Base-by-base conservation (phyloP, 2,888 invertebrate genomes). In the Labia minor region DNA sequence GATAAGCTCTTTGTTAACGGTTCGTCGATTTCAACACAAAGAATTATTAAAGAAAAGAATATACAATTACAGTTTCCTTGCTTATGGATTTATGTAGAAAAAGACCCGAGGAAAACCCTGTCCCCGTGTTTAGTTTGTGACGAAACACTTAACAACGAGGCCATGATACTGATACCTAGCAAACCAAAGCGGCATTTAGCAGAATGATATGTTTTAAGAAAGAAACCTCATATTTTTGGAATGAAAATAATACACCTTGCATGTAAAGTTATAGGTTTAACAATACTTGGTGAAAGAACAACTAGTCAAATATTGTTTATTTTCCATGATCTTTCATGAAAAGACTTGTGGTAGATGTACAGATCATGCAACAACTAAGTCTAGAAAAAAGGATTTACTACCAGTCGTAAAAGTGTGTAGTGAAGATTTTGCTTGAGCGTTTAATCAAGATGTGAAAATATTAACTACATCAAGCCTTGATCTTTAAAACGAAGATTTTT, bases 81-180 rank as follows among this genome's bases (percentile, higher is more conserved):
- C 33, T 6, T 19, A 63, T 63, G 63, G 63, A 63, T 63, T 63
- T 63, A 18, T 19, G 19, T 63, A 19, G 63, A 63, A 63, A 6
- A 63, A 63, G 63, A 19, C n/a, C 3, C 63, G 19, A 63, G 18
- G 63, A 63, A 63, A 63, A 63, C 19, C 63, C 19, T 63, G 6
- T 14, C 63, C 63, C 63, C 19, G 63, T 63, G 63, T 63, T 14
- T 63, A 63, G 63, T 63, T 63, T 18, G 63, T 63, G 63, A 19
- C 19, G 19, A 63, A 63, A 63, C 19, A 63, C 33, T 33, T 33
- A 33, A 11, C 33, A 33, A 33, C 33, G 33, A 33, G 33, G 33
- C 33, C 33, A 33, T n/a, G n/a, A n/a, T n/a, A n/a, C n/a, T 33
- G 33, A 11, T 33, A 33, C 33, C 33, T 33, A 33, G 33, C 11